Evolutionary conservation across 2,888 invertebrate species (phyloP).

Genomic region (Tipula unca): DNA sequence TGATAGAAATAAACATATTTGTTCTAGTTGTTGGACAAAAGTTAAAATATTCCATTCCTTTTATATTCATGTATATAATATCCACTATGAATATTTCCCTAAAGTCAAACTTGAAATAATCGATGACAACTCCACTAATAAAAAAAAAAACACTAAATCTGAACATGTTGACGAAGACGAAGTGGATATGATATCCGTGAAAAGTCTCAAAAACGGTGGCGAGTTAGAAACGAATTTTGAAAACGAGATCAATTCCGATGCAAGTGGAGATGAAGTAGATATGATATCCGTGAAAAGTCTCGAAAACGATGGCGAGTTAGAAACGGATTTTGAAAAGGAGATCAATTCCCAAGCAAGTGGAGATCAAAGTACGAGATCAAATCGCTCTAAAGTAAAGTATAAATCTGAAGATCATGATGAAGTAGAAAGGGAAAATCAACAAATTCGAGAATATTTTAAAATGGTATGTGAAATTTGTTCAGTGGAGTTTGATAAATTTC

Average conservation of each 20-base stretch:
- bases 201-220: neutral
- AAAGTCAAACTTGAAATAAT: neutral
- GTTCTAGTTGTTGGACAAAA: neutral
- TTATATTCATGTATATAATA: neutral
- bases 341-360: too few relatives aligned
- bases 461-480: neutral
- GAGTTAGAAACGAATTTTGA: neutral
- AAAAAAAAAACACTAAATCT: neutral
- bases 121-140: neutral
- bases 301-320: neutral
- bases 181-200: neutral
- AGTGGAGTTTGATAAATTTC: conserved; percentile 29
- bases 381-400: neutral
- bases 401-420: neutral
- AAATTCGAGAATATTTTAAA: neutral
- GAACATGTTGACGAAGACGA: neutral
- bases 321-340: neutral
- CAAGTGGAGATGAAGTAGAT: too few relatives aligned
- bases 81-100: neutral
- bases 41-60: neutral
- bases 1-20: neutral
- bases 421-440: neutral
- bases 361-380: neutral
- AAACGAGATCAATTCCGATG: too few relatives aligned
- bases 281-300: neutral